Base-by-base conservation (phyloP, 2,888 invertebrate species). In the Netelia fuscicornis region DNA sequence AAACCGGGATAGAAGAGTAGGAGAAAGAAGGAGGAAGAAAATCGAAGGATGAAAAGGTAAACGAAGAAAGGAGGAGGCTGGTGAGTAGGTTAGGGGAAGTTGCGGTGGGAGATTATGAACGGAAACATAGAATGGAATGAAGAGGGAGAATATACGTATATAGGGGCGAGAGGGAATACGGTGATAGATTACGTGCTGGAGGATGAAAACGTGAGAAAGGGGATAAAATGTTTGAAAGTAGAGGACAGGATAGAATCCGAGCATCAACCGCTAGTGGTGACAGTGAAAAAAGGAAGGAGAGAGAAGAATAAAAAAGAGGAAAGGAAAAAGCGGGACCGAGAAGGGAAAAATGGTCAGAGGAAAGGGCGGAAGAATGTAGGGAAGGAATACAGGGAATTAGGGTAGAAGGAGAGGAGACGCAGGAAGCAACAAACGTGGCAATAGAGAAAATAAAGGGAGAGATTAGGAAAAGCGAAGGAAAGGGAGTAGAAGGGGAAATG, bases 71-170 rank as follows among this genome's bases (percentile, higher is more conserved):
- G 56, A 62, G 17, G 25, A 54, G 56, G 71, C 1, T 52, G 30
- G 10, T 52, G 48, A 76, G n/a, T 11, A 25, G 37, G 10, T 2
- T 83, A 20, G 86, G 85, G 23, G 74, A 84, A 5, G 72, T 17
- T 72, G 62, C 13, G 52, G n/a, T 52, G 52, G 52, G 52, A 52
- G 52, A 52, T 52, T 13, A 9, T 58, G 58, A 58, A 58, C 20
- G 23, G 58, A 2, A 17, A 20, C 20, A 20, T 58, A 58, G 6
- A 20, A 23, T 23, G 58, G 58, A 23, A 58, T 17, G 58, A 58
- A 17, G 58, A 58, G 3, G 58, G 58, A 58, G 20, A 58, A n/a
- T 58, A 8, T 1, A 58, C 58, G 58, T 58, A 17, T 20, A 20
- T 20, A 1, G 58, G 58, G 9, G 58, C 13, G n/a, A 5, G 6